A percentile compares a stretch with the other conserved stretches of the same genome.
Evolutionary conservation across 2,888 invertebrate species (phyloP).

Genomic region (Pecten maximus): DNA sequence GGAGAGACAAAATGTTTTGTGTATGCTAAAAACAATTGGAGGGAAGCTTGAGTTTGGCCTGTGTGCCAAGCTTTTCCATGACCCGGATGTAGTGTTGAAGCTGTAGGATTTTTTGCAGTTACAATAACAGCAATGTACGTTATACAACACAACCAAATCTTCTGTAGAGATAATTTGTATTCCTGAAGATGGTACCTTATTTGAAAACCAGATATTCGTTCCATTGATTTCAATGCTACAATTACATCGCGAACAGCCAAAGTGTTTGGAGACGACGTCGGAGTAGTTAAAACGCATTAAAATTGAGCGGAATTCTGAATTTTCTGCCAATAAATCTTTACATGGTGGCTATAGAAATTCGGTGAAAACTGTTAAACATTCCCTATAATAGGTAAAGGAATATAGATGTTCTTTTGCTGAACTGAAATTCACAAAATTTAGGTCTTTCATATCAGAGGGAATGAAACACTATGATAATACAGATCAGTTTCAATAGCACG

Average conservation of each 20-base stretch:
- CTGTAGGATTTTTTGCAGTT: background rate
- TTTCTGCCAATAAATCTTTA: slow-evolving; percentile 26
- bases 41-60: slow-evolving; percentile 10
- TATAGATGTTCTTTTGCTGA: background rate
- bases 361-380: background rate
- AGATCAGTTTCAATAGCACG: background rate
- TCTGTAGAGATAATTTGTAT: background rate
- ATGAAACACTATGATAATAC: background rate
- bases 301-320: slow-evolving; percentile 10
- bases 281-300: slow-evolving; percentile 27
- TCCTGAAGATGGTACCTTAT: slow-evolving; percentile 27
- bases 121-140: background rate
- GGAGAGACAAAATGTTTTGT: slow-evolving; percentile 33
- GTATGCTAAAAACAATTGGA: slow-evolving; percentile 25
- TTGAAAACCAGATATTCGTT: background rate
- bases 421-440: background rate
- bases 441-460: background rate
- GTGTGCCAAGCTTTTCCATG: background rate
- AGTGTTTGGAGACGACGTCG: background rate
- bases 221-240: background rate
- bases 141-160: background rate
- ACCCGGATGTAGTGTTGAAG: slow-evolving; percentile 7
- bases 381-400: background rate
- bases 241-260: background rate
- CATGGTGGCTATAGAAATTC: slow-evolving; percentile 1